Base-by-base conservation (phyloP, 2,113 vertebrate species). In the Malurus elegans region DNA sequence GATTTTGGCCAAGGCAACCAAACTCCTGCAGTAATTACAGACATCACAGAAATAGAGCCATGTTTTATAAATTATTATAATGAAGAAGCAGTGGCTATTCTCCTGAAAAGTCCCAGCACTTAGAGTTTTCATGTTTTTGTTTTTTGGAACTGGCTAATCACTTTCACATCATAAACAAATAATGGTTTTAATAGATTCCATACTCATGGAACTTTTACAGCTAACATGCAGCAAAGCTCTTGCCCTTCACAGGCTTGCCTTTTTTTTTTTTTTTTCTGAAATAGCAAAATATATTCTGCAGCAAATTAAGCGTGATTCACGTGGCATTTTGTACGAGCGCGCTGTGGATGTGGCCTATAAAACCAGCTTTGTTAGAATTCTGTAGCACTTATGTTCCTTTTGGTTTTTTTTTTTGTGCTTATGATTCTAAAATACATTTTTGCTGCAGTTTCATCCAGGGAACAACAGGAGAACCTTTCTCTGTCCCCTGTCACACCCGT, bases 141-240 rank as follows among this genome's bases (percentile, higher is more conserved):
- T 94, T 86, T 86, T 94, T 66, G 58, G 88, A 96, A 73, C 66
- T 84, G 69, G 61, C 56, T 94, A 92, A 96, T 95, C 94, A 88
- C 93, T 96, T 97, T 95, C 95, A 95, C 83, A 94, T 96, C 92
- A 94, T 89, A 97, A 96, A 95, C 95, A 95, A 94, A 95, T 93
- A 93, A 74, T 44, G 23, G 8, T 80, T 92, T 80, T 95, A 97
- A 97, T 93, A 89, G 86, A 87, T 91, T 64, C 96, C 95, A 95
- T 86, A 84, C 92, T 96, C 67, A 60, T 88, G 92, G 85, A 86
- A 84, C 65, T 88, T 91, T 79, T 92, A 86, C 84, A 95, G 79
- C 74, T 84, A 89, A 64, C 67, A 86, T n/a, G 54, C 69, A 93
- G 92, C 71, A 96, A 94, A 88, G 57, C 86, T 92, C 72, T 92